These are phyloP conservation scores for Spinus olivaceus DNA, from an alignment of 2,797 vertebrate genomes.

Conservation along the genomic window DNA sequence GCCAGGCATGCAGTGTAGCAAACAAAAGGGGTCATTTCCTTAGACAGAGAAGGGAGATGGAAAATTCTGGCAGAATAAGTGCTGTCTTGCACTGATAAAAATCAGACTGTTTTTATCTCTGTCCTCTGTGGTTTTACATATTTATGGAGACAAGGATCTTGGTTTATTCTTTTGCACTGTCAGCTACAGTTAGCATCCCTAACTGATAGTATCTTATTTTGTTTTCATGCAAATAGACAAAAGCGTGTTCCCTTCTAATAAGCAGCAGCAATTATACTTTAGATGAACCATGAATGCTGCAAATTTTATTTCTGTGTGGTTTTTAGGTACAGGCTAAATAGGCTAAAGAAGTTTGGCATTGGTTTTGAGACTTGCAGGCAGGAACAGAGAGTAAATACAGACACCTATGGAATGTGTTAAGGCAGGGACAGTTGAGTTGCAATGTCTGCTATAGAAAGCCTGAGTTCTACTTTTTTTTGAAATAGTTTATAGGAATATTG, in stretches of 20 bases:
- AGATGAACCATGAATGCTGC: not conserved
- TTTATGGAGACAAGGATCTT: not conserved
- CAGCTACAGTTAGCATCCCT: not conserved
- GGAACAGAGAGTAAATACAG: not conserved
- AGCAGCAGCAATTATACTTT: not conserved
- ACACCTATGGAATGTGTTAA: not conserved
- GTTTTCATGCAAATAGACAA: not conserved
- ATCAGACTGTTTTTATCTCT: not conserved
- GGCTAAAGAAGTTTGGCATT: not conserved
- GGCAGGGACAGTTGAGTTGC: not conserved
- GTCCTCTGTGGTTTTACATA: not conserved
- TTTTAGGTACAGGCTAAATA: not conserved
- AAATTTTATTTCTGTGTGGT: not conserved
- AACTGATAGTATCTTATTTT: not conserved
- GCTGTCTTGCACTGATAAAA: not conserved
- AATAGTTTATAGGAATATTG: not conserved
- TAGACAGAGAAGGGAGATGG: not conserved
- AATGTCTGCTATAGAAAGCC: not conserved
- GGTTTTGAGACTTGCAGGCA: not conserved
- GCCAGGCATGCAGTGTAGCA: rapidly evolving
- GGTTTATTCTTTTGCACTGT: not conserved
- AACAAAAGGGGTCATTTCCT: not conserved
- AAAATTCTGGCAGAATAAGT: not conserved
- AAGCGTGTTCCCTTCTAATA: not conserved
- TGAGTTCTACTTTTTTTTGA: not conserved